phyloP scores from a whole-genome alignment of 2,888 invertebrate genomes.

The Linnaemya vulpina region DNA sequence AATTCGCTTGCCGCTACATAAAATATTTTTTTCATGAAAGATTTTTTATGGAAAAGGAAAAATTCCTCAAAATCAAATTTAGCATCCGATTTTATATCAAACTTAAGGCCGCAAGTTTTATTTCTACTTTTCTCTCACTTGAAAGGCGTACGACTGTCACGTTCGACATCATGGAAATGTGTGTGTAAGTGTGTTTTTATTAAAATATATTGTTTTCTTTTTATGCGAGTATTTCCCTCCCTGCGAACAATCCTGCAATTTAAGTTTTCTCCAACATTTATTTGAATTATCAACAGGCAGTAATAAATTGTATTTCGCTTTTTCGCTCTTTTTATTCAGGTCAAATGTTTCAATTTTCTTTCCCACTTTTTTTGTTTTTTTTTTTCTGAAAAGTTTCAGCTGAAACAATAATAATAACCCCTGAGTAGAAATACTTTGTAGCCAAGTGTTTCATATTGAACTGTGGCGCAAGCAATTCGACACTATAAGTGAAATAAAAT shows the following conservation, averaged over 20 bases:
- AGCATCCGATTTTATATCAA: too few relatives aligned
- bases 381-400: background rate
- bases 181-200: too few relatives aligned
- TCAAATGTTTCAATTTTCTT: conserved; percentile 24
- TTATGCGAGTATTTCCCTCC: background rate
- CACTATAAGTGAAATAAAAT: background rate
- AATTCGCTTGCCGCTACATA: too few relatives aligned
- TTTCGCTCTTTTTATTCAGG: background rate
- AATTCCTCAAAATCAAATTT: too few relatives aligned
- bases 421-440: background rate
- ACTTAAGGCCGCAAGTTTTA: too few relatives aligned
- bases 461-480: background rate
- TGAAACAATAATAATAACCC: background rate
- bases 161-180: too few relatives aligned
- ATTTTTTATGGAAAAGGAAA: too few relatives aligned
- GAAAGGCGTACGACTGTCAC: too few relatives aligned
- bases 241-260: background rate
- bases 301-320: background rate
- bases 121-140: too few relatives aligned
- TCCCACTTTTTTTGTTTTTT: background rate
- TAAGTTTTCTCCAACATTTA: background rate
- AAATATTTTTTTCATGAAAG: too few relatives aligned
- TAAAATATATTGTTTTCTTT: background rate
- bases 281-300: conserved; percentile 13
- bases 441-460: background rate